A percentile compares a stretch with the other conserved stretches of the same genome.
phyloP scores from a whole-genome alignment of 2,888 invertebrate species.

The Perizoma affinitatum region DNA sequence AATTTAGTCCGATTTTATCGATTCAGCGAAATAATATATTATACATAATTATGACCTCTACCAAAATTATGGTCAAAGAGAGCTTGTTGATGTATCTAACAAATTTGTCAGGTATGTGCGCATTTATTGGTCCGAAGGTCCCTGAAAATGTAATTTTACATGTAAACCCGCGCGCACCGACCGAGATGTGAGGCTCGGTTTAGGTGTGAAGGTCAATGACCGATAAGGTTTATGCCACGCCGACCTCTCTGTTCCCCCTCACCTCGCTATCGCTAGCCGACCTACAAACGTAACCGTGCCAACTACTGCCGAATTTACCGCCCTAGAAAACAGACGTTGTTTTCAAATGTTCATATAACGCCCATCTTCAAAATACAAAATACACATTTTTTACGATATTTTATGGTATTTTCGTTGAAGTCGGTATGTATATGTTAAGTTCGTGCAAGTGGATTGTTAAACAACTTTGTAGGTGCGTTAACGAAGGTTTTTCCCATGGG shows the following conservation, averaged over 20 bases:
- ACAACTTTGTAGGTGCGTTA: slow-evolving; percentile 23
- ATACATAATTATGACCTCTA: slow-evolving; percentile 29
- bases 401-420: slow-evolving; percentile 11
- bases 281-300: slow-evolving; percentile 56
- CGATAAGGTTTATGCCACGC: slow-evolving; percentile 77
- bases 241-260: slow-evolving; percentile 65
- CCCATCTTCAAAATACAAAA: background rate
- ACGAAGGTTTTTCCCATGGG: slow-evolving; percentile 32
- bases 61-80: slow-evolving; percentile 36
- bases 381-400: slow-evolving; percentile 5
- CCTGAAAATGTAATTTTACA: slow-evolving; percentile 58
- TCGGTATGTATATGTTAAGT: background rate
- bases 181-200: slow-evolving; percentile 79
- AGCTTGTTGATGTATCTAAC: slow-evolving; percentile 40
- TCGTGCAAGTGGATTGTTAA: slow-evolving; percentile 14
- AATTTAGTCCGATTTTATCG: slow-evolving; percentile 27
- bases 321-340: slow-evolving; percentile 26
- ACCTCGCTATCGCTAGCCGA: slow-evolving; percentile 58
- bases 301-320: slow-evolving; percentile 44
- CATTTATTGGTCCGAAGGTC: slow-evolving; percentile 47
- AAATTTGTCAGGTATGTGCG: slow-evolving; percentile 44
- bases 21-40: slow-evolving; percentile 23
- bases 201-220: slow-evolving; percentile 82
- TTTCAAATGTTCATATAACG: slow-evolving; percentile 9
- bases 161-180: slow-evolving; percentile 55